Percentiles rank a stretch among this genome's conserved stretches.
These are phyloP conservation scores for Parus major DNA, from an alignment of 2,113 vertebrate genomes.

Conservation along the genomic window DNA sequence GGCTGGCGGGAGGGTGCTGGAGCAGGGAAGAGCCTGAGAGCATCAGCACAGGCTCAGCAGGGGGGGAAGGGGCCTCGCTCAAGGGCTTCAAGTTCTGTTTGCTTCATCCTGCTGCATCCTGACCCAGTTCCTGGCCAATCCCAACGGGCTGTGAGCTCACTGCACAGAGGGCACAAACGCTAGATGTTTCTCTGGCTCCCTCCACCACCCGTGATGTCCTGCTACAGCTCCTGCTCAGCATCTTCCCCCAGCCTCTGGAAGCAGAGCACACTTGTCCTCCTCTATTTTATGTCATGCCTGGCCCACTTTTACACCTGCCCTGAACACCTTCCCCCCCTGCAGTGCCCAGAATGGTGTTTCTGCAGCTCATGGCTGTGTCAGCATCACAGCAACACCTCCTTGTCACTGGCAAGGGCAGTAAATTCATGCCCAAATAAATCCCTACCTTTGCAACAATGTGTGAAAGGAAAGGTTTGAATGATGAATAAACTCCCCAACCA, in stretches of 20 bases:
- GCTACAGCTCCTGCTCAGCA: neutral
- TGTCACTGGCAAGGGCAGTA: neutral
- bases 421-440: neutral
- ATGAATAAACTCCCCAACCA: neutral
- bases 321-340: neutral
- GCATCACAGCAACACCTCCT: neutral
- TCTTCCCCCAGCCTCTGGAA: neutral
- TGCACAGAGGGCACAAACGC: neutral
- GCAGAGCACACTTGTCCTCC: neutral
- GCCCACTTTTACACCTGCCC: neutral
- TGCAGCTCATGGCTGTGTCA: neutral
- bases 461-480: neutral
- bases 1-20: neutral
- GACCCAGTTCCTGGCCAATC: constrained; percentile 35
- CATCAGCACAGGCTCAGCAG: rapidly evolving
- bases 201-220: neutral
- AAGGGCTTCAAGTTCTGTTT: neutral
- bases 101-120: neutral
- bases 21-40: rapidly evolving
- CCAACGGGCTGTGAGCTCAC: neutral
- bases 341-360: neutral
- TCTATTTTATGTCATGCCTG: neutral
- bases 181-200: neutral
- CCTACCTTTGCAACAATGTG: neutral
- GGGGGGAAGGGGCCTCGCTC: neutral